Percentiles rank a stretch among this genome's conserved stretches.
phyloP scores from a whole-genome alignment of 2,797 vertebrate species.

The Bradypodion pumilum region DNA sequence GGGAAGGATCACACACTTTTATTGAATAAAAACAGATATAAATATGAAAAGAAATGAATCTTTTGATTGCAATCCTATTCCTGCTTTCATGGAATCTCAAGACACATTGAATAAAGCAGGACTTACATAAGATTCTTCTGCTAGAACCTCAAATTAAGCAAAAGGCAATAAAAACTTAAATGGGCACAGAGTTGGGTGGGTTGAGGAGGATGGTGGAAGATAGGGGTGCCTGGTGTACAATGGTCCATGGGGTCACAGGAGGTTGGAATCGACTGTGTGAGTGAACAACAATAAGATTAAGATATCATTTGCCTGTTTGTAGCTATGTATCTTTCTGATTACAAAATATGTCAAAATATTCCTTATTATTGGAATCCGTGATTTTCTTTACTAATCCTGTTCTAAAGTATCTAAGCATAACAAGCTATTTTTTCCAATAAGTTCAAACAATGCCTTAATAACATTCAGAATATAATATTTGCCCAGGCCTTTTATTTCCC shows the following conservation, averaged over 20 bases:
- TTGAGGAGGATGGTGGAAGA: too few relatives aligned
- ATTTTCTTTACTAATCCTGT: not conserved
- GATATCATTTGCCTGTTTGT: not conserved
- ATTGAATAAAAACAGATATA: not conserved
- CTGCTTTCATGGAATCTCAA: too few relatives aligned
- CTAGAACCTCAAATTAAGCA: not conserved
- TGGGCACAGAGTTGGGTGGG: too few relatives aligned
- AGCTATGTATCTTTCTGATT: not conserved
- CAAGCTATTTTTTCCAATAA: not conserved
- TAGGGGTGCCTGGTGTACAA: too few relatives aligned
- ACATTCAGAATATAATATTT: not conserved
- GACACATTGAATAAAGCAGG: too few relatives aligned
- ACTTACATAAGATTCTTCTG: too few relatives aligned
- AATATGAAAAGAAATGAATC: too few relatives aligned
- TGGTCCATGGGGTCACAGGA: too few relatives aligned
- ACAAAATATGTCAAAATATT: not conserved
- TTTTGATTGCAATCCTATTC: too few relatives aligned
- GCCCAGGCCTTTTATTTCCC: not conserved
- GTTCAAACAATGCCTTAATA: not conserved
- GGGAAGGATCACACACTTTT: not conserved
- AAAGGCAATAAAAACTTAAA: not conserved
- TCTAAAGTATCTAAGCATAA: not conserved
- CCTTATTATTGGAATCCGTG: not conserved
- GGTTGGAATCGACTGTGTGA: too few relatives aligned
- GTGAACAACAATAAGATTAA: too few relatives aligned